A percentile compares a stretch with the other conserved stretches of the same genome.
Conservation (phyloP, 2,888 invertebrate species). For the Protonemura montana region DNA sequence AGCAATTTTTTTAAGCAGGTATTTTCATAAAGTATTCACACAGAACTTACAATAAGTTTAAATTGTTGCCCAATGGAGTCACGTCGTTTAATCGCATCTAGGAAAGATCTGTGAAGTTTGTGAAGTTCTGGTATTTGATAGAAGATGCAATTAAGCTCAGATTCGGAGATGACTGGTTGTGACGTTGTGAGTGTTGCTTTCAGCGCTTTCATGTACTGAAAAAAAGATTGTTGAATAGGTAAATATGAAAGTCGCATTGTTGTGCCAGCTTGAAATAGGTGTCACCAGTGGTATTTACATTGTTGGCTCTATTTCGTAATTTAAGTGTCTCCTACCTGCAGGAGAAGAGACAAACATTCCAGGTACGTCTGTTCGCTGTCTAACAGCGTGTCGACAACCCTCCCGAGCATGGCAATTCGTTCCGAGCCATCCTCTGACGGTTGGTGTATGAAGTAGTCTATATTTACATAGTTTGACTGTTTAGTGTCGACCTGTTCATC, state of each 20-base stretch:
- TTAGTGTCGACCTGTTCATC: constrained; percentile 74
- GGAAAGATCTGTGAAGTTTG: constrained; percentile 81
- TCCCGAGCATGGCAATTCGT: constrained; percentile 84
- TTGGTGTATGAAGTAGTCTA: constrained; percentile 81
- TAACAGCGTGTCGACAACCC: constrained; percentile 87
- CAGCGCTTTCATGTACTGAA: constrained; percentile 90
- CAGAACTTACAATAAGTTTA: constrained; percentile 72
- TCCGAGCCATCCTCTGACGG: constrained; percentile 74
- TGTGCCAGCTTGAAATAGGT: too few relatives aligned
- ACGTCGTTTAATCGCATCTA: constrained; percentile 76
- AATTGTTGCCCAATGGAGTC: constrained; percentile 81
- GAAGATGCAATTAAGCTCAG: constrained; percentile 90
- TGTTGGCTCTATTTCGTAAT: not conserved
- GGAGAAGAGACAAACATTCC: constrained; percentile 86
- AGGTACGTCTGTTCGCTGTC: constrained; percentile 92
- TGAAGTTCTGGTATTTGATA: constrained; percentile 91
- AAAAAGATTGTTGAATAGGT: constrained; percentile 51
- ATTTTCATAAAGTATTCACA: too few relatives aligned
- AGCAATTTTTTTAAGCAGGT: too few relatives aligned
- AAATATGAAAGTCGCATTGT: not conserved
- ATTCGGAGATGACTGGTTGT: constrained; percentile 87
- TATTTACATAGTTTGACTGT: constrained; percentile 88
- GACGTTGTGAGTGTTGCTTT: constrained; percentile 87
- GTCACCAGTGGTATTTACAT: not conserved
- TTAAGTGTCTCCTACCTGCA: constrained; percentile 69